Percentiles rank a stretch among this genome's conserved stretches.
Evolutionary conservation across 2,113 vertebrate genomes (phyloP).

Genomic region (Lasiurus cinereus): DNA sequence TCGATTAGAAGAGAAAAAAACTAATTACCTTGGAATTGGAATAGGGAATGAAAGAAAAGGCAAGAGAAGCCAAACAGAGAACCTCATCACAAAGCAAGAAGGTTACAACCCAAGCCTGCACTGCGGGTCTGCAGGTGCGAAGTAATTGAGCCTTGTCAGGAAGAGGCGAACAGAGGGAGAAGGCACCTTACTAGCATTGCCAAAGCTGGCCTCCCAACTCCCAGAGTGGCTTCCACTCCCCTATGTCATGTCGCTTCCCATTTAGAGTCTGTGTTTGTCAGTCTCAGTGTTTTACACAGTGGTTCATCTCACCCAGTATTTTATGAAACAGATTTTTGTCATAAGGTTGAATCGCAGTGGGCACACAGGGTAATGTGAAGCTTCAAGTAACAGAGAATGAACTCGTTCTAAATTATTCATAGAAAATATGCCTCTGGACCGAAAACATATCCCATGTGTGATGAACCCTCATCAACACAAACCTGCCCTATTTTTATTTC

Average conservation of each 20-base stretch:
- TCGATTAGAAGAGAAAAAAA: background rate
- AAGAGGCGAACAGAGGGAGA: background rate
- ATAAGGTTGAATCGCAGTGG: background rate
- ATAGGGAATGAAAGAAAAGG: background rate
- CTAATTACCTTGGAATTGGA: background rate
- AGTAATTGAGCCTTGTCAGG: background rate
- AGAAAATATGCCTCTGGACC: background rate
- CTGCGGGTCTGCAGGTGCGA: rapidly evolving
- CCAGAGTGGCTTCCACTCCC: background rate
- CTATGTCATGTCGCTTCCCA: background rate
- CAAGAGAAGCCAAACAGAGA: background rate
- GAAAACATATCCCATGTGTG: background rate
- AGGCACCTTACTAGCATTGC: rapidly evolving
- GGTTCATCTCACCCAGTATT: background rate
- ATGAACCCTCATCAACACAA: background rate
- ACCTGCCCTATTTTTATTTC: slow-evolving; percentile 60
- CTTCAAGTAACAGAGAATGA: background rate
- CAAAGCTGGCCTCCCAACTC: background rate
- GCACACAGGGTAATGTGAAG: background rate
- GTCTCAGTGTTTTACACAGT: background rate
- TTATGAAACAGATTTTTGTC: background rate
- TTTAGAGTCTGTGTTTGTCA: background rate
- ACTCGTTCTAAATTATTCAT: slow-evolving; percentile 64
- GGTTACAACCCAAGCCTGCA: background rate
- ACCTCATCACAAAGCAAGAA: background rate